A percentile compares a stretch with the other conserved stretches of the same genome.
Evolutionary conservation across 2,797 vertebrate species (phyloP).

Genomic region (Gymnothorax reevesii): DNA sequence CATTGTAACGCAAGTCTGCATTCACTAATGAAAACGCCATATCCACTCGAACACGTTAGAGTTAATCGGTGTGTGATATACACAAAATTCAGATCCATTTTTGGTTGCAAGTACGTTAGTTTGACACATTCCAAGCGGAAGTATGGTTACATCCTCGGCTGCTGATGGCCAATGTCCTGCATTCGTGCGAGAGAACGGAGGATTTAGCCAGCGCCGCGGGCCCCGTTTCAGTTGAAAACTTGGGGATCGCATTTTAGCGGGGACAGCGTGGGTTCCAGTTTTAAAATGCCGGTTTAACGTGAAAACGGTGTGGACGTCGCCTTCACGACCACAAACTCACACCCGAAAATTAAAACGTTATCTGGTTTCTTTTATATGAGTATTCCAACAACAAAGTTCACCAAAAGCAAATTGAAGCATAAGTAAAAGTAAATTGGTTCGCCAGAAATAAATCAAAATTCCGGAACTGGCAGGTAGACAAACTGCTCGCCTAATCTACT

Average conservation of each 20-base stretch:
- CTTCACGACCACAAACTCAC: too few species aligned
- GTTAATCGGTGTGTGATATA: background rate
- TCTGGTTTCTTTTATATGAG: too few species aligned
- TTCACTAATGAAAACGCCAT: background rate
- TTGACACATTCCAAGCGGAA: background rate
- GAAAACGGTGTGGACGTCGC: too few species aligned
- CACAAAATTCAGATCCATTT: background rate
- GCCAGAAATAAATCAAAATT: background rate
- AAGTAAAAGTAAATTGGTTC: background rate
- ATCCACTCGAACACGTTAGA: background rate
- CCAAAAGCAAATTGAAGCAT: background rate
- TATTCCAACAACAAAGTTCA: background rate
- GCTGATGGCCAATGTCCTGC: too few species aligned
- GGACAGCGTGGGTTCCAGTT: too few species aligned
- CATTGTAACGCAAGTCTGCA: background rate
- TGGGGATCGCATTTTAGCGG: too few species aligned
- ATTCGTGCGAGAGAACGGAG: too few species aligned
- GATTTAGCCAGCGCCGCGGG: too few species aligned
- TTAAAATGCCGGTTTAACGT: too few species aligned
- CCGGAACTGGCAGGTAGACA: conserved; percentile 9
- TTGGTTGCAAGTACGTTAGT: background rate
- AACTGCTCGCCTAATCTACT: background rate
- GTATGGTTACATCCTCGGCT: background rate
- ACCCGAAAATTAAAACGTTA: too few species aligned
- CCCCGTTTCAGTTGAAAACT: too few species aligned